Conservation (phyloP, 2,113 vertebrate species). For the Clinocottus analis region DNA sequence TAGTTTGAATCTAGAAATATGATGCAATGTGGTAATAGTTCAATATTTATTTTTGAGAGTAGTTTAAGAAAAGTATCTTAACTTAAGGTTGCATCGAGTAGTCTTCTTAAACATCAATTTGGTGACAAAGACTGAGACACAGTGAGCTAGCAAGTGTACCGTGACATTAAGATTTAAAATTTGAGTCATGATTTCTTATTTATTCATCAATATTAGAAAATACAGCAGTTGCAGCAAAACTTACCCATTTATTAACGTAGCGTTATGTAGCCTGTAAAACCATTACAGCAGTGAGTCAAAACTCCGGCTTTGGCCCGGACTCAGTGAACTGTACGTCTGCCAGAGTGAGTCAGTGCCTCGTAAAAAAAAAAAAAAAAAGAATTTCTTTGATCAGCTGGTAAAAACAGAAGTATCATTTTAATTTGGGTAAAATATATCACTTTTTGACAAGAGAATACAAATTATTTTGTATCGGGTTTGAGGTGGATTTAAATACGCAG, state of each 20-base stretch:
- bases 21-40: background rate
- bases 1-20: background rate
- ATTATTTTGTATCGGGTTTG: conserved; percentile 27
- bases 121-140: background rate
- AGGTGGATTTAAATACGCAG: conserved; percentile 12
- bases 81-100: background rate
- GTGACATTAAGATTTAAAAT: background rate
- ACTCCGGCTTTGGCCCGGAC: background rate
- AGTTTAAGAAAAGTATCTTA: background rate
- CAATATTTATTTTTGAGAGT: background rate
- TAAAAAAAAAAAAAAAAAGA: conserved; percentile 24
- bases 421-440: conserved; percentile 38
- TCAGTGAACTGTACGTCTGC: background rate
- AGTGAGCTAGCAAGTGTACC: background rate
- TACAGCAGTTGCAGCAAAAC: background rate
- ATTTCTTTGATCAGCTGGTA: conserved; percentile 48
- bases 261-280: background rate
- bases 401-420: conserved; percentile 28
- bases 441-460: conserved; percentile 23
- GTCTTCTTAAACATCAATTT: background rate
- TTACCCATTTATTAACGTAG: background rate
- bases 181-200: background rate
- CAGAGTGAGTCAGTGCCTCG: conserved; percentile 14
- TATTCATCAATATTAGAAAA: background rate
- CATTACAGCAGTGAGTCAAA: conserved; percentile 26